phyloP scores from a whole-genome alignment of 1,140 invertebrate species.

The Meteorus sp. region DNA sequence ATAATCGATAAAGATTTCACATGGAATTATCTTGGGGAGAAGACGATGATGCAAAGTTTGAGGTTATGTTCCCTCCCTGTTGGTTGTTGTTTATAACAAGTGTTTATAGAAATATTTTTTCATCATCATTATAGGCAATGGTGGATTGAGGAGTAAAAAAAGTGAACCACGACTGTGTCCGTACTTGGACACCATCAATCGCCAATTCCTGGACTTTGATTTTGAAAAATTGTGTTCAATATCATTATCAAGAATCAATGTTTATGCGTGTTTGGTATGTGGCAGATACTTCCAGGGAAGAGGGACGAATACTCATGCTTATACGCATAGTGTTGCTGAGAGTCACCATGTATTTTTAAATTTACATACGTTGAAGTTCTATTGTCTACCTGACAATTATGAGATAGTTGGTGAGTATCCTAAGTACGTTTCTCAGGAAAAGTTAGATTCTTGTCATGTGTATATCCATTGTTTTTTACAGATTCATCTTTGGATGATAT shows the following conservation, averaged over 20 bases:
- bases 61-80: conserved; percentile 27
- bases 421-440: neutral
- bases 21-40: too few species aligned
- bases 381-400: conserved; percentile 99
- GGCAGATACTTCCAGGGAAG: conserved; percentile 99
- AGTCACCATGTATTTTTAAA: conserved; percentile 98
- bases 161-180: conserved; percentile 71
- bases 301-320: conserved; percentile 97
- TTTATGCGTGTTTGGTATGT: conserved; percentile 99
- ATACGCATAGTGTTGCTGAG: conserved; percentile 96
- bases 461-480: conserved; percentile 44
- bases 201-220: conserved; percentile 98
- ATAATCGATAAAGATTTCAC: neutral
- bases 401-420: conserved; percentile 86
- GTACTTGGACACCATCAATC: conserved; percentile 95
- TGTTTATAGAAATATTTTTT: neutral
- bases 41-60: conserved; percentile 17
- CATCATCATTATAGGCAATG: conserved; percentile 30
- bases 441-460: neutral
- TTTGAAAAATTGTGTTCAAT: conserved; percentile 99
- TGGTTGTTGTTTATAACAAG: neutral
- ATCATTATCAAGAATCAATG: conserved; percentile 97
- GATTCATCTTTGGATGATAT: conserved; percentile 99
- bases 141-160: conserved; percentile 15
- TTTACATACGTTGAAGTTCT: conserved; percentile 96